Evolutionary conservation across 2,113 vertebrate genomes (phyloP), one percentile per base, ranked within the genome.

Genomic region (Lagopus leucura): DNA sequence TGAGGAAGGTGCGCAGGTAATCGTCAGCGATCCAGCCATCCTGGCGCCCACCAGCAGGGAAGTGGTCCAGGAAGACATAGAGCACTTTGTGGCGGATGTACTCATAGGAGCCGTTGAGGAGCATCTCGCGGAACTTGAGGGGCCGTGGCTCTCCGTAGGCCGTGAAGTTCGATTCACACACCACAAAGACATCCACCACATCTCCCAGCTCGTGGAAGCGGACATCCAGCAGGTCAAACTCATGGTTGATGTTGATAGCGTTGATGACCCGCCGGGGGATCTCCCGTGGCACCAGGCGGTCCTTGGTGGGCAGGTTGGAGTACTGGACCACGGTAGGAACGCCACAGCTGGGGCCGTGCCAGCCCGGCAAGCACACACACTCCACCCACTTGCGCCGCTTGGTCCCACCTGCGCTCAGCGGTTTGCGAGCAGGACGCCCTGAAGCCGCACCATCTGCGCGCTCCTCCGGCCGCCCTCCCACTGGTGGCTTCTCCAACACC

Each of bases 11-110:
- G 48, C 99, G 99, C 94, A 99, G 96, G 94, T 99, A 99, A 96
- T 99, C 99, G 0, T 99, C 99, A 1, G 99, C 99, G 22, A 99
- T 99, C 99, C 99, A 99, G 84, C 99, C 99, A 0, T 99, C 99
- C 97, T 99, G 99, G 55, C 99, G 98, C 8, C 99, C 99, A 0
- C 99, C 99, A 0, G 97, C 98, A 3, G 99, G 99, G 52, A 99
- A 99, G 96, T 99, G 99, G 97, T 99, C 98, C 82, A 99, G 98
- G 96, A 99, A 99, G 92, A 99, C 98, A 1, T 99, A 99, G 54
- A 99, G 98, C 92, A 99, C 97, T 97, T 99, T 99, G 97, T 98
- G 98, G 27, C 98, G 98, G 80, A 99, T 97, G 96, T 99, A 99
- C 97, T 99, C 98, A 1, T 99, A 99, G 4, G 98, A 99, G 43